Conservation (phyloP, 1,140 invertebrate species). For the Brachystomella parvula region DNA sequence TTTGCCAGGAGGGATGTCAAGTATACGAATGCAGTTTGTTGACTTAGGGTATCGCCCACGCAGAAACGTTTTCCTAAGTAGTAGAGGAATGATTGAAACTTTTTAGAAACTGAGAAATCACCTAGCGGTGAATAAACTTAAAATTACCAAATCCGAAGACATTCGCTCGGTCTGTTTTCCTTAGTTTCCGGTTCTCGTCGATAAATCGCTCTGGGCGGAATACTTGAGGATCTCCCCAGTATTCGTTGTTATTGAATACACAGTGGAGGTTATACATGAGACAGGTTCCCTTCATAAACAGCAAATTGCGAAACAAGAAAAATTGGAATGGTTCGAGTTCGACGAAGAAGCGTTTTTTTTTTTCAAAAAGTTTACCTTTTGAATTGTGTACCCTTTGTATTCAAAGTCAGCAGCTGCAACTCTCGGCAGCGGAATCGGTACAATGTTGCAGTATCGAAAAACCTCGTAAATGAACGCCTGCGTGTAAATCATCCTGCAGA, state of each 20-base stretch:
- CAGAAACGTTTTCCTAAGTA: background rate
- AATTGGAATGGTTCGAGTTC: background rate
- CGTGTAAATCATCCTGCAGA: slow-evolving; percentile 64
- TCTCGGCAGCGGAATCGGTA: slow-evolving; percentile 63
- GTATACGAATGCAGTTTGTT: background rate
- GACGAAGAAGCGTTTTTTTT: no score
- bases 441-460: slow-evolving; percentile 64
- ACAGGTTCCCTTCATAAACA: background rate
- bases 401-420: slow-evolving; percentile 60
- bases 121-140: background rate
- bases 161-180: background rate
- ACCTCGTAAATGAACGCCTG: slow-evolving; percentile 67
- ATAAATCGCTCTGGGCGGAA: background rate
- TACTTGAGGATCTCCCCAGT: background rate
- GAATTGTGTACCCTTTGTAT: slow-evolving; percentile 62
- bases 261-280: background rate
- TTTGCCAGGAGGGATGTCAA: background rate
- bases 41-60: background rate
- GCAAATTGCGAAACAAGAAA: background rate
- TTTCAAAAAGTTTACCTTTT: slow-evolving; percentile 55
- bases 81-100: background rate
- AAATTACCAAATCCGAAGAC: background rate
- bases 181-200: background rate
- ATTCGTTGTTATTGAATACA: background rate
- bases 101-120: no score